phyloP scores from a whole-genome alignment of 2,888 invertebrate genomes.

The Apotomis turbidana region DNA sequence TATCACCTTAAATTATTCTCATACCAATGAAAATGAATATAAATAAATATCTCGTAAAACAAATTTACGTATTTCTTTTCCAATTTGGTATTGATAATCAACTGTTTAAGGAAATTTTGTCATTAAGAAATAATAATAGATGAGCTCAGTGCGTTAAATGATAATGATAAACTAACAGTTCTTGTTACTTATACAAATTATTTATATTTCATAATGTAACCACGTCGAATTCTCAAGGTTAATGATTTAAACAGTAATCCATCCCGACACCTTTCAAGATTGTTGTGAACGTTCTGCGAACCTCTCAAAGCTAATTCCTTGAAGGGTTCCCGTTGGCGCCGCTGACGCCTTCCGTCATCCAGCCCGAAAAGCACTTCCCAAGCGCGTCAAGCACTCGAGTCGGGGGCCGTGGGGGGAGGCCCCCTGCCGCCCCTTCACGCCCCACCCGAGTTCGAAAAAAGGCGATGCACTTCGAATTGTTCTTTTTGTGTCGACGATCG shows the following conservation, averaged over 20 bases:
- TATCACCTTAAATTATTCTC: too few relatives aligned
- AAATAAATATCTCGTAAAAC: too few relatives aligned
- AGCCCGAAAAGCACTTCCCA: constrained; percentile 75
- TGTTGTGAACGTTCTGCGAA: constrained; percentile 43
- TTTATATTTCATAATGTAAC: neutral
- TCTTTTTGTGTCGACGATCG: constrained; percentile 82
- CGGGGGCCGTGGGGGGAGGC: constrained; percentile 52
- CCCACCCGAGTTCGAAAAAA: constrained; percentile 76
- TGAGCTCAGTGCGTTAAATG: too few relatives aligned
- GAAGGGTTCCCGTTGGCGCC: constrained; percentile 53
- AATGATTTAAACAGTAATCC: constrained; percentile 29
- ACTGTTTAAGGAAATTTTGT: too few relatives aligned
- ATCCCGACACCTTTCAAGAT: constrained; percentile 28
- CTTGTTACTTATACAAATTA: too few relatives aligned
- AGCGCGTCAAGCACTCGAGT: constrained; percentile 71
- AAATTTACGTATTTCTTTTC: too few relatives aligned
- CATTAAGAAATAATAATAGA: too few relatives aligned
- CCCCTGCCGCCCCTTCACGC: constrained; percentile 65
- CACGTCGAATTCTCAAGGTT: neutral
- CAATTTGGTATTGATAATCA: too few relatives aligned
- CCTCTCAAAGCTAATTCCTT: constrained; percentile 64
- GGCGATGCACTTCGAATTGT: constrained; percentile 82
- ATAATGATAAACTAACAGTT: too few relatives aligned
- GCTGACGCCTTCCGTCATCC: constrained; percentile 71
- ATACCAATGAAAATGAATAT: too few relatives aligned